Conservation (phyloP, 2,797 vertebrate genomes). For the Epinephelus awoara region DNA sequence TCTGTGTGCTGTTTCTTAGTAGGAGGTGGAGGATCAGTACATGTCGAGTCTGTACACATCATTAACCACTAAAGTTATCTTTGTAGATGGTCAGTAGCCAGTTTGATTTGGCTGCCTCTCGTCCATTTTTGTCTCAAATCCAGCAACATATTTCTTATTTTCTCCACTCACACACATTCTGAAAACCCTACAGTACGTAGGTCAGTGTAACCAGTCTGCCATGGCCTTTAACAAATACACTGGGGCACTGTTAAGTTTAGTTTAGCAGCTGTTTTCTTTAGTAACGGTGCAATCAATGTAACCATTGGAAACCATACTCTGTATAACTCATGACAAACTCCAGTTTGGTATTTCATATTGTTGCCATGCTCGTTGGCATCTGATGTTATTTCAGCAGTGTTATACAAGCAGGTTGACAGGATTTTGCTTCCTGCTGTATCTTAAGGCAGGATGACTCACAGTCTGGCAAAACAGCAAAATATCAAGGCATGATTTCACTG, state of each 20-base stretch:
- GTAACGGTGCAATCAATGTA: constrained; percentile 10
- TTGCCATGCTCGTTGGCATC: constrained; percentile 13
- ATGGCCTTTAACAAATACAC: not conserved
- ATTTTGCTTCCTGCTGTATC: constrained; percentile 27
- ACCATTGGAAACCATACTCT: constrained; percentile 16
- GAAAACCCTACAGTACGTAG: not conserved
- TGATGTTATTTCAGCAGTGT: constrained; percentile 38
- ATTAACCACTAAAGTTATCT: constrained; percentile 35
- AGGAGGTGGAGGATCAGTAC: constrained; percentile 30
- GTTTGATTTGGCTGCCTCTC: constrained; percentile 30
- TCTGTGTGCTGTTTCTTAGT: constrained; percentile 15
- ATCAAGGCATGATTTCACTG: constrained; percentile 21
- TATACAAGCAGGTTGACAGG: constrained; percentile 34
- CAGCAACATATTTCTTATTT: constrained; percentile 17
- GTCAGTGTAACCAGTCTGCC: not conserved
- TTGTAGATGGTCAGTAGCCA: constrained; percentile 41
- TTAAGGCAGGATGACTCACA: constrained; percentile 29
- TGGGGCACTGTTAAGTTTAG: too few species aligned
- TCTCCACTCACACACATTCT: constrained; percentile 9
- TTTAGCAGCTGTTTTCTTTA: not conserved
- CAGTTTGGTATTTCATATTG: constrained; percentile 28
- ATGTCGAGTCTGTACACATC: constrained; percentile 19
- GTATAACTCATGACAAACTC: constrained; percentile 9
- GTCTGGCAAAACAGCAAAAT: constrained; percentile 29
- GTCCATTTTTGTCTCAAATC: constrained; percentile 32